phyloP scores from a whole-genome alignment of 1,140 invertebrate genomes.

The Condylostylus longicornis region DNA sequence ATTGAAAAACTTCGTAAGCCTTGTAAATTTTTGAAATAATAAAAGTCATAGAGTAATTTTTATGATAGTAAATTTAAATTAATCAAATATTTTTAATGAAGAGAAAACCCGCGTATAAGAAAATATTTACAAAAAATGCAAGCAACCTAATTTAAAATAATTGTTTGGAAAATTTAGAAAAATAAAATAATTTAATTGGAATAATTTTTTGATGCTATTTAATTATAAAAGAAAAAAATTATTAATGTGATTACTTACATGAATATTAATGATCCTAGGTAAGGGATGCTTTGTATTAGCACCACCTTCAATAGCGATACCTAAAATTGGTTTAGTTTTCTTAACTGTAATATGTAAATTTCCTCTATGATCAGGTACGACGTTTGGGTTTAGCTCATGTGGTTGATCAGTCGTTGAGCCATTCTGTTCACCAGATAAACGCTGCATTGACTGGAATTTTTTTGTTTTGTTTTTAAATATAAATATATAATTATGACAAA shows the following conservation, averaged over 20 bases:
- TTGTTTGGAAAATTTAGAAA: no score
- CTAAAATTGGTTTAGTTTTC: slow-evolving; percentile 85
- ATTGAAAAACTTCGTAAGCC: no score
- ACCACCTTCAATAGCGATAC: slow-evolving; percentile 93
- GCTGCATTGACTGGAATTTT: slow-evolving; percentile 51
- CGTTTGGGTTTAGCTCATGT: slow-evolving; percentile 45
- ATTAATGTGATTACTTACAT: slow-evolving; percentile 48
- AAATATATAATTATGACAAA: no score
- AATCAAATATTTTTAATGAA: no score
- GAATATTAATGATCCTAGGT: slow-evolving; percentile 90
- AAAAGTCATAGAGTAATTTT: no score
- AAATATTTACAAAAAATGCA: no score
- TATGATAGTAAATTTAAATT: no score
- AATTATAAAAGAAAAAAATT: not conserved
- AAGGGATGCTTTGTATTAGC: slow-evolving; percentile 86
- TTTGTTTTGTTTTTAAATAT: no score
- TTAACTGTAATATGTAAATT: slow-evolving; percentile 71
- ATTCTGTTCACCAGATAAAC: slow-evolving; percentile 39
- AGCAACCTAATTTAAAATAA: no score
- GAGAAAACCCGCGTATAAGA: no score
- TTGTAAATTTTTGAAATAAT: no score
- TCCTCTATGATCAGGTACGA: slow-evolving; percentile 68
- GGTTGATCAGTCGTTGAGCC: slow-evolving; percentile 42
- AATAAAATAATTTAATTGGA: no score
- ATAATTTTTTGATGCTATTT: not conserved